Percentiles rank a stretch among this genome's conserved stretches.
Conservation (phyloP, 2,113 vertebrate genomes). For the Pao palembangensis region DNA sequence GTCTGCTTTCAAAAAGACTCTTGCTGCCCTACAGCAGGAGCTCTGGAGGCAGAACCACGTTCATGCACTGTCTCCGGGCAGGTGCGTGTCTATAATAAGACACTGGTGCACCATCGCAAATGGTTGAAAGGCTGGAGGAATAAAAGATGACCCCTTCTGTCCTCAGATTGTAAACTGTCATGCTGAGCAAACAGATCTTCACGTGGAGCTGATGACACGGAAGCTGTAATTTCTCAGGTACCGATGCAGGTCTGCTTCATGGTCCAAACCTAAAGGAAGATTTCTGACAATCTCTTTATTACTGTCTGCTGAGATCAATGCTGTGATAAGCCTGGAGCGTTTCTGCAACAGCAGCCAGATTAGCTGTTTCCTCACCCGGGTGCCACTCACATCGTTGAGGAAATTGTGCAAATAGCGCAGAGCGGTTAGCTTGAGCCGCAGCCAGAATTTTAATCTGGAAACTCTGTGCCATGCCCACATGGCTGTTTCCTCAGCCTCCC, state of each 20-base stretch:
- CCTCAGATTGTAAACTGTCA: no score
- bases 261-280: background rate
- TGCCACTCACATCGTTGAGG: constrained; percentile 2
- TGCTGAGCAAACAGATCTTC: no score
- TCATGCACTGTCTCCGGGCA: background rate
- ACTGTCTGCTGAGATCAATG: background rate
- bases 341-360: constrained; percentile 2
- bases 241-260: no score
- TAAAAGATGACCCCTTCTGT: no score
- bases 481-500: constrained; percentile 7
- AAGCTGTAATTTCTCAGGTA: no score
- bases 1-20: background rate
- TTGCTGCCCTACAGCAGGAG: background rate
- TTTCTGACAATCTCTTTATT: background rate
- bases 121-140: no score
- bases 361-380: background rate
- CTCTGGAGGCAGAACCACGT: background rate
- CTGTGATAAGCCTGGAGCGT: background rate
- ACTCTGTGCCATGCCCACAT: background rate
- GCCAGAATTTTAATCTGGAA: constrained; percentile 7
- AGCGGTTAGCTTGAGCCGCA: background rate
- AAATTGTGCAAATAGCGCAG: constrained; percentile 8
- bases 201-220: no score
- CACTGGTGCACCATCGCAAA: no score
- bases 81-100: background rate